These are phyloP conservation scores for Falco punctatus DNA, from an alignment of 2,113 vertebrate genomes.

Conservation along the genomic window DNA sequence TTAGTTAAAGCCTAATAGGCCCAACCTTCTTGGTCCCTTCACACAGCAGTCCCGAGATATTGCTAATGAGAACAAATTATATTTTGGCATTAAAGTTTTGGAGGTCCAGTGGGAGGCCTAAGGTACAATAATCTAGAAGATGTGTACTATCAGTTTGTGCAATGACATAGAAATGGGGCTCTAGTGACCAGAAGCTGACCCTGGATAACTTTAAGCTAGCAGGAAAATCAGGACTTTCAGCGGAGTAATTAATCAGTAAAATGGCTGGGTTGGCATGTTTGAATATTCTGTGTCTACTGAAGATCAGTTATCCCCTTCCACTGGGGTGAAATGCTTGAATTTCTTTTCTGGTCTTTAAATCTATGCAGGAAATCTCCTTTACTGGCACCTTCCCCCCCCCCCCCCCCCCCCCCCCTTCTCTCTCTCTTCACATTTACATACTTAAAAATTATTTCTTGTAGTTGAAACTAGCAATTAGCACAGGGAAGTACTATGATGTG, in stretches of 20 bases:
- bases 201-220: not conserved
- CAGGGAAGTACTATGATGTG: not conserved
- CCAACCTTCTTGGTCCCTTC: not conserved
- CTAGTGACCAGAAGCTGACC: not conserved
- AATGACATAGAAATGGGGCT: conserved; percentile 14
- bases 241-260: not conserved
- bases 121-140: not conserved
- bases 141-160: not conserved
- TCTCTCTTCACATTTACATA: not conserved
- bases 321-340: not conserved
- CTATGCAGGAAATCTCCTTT: not conserved
- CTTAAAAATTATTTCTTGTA: not conserved
- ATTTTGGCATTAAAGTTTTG: not conserved
- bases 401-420: too few relatives aligned
- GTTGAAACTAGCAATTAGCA: not conserved
- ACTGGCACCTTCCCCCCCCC: rapidly evolving
- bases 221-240: not conserved
- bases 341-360: not conserved
- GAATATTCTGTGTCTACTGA: not conserved
- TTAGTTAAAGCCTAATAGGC: not conserved
- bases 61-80: conserved; percentile 11
- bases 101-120: not conserved
- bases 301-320: not conserved
- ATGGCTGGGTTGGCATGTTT: not conserved
- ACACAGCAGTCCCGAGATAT: not conserved